These are phyloP conservation scores for Elysia crispata DNA, from an alignment of 2,888 invertebrate genomes.

Conservation along the genomic window DNA sequence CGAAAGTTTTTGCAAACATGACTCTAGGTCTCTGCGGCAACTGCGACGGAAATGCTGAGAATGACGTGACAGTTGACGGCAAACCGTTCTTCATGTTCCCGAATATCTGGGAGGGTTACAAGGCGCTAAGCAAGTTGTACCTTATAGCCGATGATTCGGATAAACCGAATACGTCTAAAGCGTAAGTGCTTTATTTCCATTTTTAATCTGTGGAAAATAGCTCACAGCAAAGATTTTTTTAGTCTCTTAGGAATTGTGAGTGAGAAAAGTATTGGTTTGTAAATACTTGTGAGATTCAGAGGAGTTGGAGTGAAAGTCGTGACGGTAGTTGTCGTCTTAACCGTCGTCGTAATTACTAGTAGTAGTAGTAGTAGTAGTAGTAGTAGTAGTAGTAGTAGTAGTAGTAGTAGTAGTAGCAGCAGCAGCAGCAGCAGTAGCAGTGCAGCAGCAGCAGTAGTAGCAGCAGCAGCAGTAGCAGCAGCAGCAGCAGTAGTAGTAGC, in stretches of 20 bases:
- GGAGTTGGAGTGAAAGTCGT: no score
- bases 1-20: not conserved
- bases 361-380: conserved; percentile 21
- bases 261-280: no score
- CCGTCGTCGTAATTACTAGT: not conserved
- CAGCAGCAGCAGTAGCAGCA: conserved; percentile 24
- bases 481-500: conserved; percentile 10
- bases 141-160: conserved; percentile 50
- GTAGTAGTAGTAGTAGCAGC: conserved; percentile 26
- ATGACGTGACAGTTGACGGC: conserved; percentile 43
- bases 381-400: conserved; percentile 32
- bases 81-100: conserved; percentile 29
- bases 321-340: no score
- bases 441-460: no score
- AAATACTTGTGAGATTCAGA: no score
- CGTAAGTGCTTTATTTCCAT: conserved; percentile 36
- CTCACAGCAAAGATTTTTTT: no score
- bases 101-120: conserved; percentile 37
- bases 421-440: no score
- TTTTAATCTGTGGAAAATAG: not conserved
- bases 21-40: conserved; percentile 47
- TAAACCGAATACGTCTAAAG: conserved; percentile 39
- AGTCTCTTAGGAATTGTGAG: no score
- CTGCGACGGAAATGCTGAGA: conserved; percentile 45
- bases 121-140: conserved; percentile 39